Evolutionary conservation across 2,888 invertebrate species (phyloP), one percentile per base, ranked within the genome.

Genomic region (Oligia fasciuncula): DNA sequence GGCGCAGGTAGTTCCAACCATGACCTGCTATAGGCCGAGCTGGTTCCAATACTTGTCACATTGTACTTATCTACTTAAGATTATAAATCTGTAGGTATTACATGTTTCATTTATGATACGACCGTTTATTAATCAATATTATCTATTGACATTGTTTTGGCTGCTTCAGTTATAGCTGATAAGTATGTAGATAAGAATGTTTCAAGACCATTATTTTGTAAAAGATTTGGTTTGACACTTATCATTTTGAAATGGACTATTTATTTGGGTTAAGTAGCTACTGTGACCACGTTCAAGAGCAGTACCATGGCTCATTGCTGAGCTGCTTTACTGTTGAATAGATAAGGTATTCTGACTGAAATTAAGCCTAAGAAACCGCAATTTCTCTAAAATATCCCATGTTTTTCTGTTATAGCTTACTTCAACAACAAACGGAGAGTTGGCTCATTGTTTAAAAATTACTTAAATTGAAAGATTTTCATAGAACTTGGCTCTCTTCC

Each of bases 181-280:
- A 65, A 81, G 29, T 49, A 29, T 19, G 57, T 35, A 70, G 85
- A 85, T 85, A 85, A 51, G n/a, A 17, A 40, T 29, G 60, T 80
- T 14, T 71, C 65, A 80, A 80, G 51, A 62, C 14, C 35, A 43
- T 51, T 4, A 5, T 40, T 40, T 40, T 49, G 60, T 35, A 43
- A 65, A 43, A 83, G 11, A n/a, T 66, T 60, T 29, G 29, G 29
- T 29, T 29, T 51, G 51, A 60, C 43, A 40, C 14, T 63, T 6
- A 2, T 49, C 0, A 29, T 85, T 85, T 43, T 8, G 67, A 85
- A 49, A 80, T 79, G 29, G 11, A 63, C 19, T 72, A 49, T 49
- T 80, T 73, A 85, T 79, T 79, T 79, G 63, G 84, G 84, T 79
- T 57, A 77, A 79, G 83, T 66, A 57, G 35, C 13, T 65, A 43